Base-by-base conservation (phyloP, 2,113 vertebrate genomes). In the Orthochromis indermauri region DNA sequence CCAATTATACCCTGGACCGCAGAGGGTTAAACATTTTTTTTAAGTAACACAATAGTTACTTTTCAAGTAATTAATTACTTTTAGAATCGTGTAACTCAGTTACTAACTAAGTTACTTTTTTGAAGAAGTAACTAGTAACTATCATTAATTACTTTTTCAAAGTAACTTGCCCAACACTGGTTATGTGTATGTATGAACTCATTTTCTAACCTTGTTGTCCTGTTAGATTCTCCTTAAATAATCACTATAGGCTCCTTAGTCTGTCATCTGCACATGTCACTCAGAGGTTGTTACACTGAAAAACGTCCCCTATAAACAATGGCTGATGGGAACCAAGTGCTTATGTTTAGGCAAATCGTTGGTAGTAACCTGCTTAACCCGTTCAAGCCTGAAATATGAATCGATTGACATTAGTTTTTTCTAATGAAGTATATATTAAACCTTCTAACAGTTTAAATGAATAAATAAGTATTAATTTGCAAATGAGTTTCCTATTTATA, bases 401-500 rank as follows among this genome's bases (percentile, higher is more conserved):
- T 1, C 1, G 31, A 12, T 7, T 12, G 59, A 35, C 31, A 59
- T 59, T 31, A 1, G 17, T 63, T 63, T 63, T 63, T 66, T 37
- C 10, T 66, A 66, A 66, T 66, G 31, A 35, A 35, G 31, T n/a
- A n/a, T 66, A 8, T 37, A n/a, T 37, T 13, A 0, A 66, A 5
- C 10, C 31, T 66, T 66, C 61, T 66, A 0, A 66, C 0, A 37
- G 35, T 35, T 0, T 13, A 2, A 66, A n/a, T 37, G 0, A 66
- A 37, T 66, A 2, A n/a, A 37, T 37, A 66, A n/a, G 17, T 66
- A 37, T 37, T 66, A n/a, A 37, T 37, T n/a, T n/a, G 61, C 61
- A 66, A 37, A 66, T 37, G 3, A n/a, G 31, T 37, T 66, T 66
- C 61, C 31, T 66, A 66, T n/a, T 37, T n/a, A 5, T 66, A 37